A percentile compares a stretch with the other conserved stretches of the same genome.
Conservation (phyloP, 2,888 invertebrate species). For the Esperia sulphurella region DNA sequence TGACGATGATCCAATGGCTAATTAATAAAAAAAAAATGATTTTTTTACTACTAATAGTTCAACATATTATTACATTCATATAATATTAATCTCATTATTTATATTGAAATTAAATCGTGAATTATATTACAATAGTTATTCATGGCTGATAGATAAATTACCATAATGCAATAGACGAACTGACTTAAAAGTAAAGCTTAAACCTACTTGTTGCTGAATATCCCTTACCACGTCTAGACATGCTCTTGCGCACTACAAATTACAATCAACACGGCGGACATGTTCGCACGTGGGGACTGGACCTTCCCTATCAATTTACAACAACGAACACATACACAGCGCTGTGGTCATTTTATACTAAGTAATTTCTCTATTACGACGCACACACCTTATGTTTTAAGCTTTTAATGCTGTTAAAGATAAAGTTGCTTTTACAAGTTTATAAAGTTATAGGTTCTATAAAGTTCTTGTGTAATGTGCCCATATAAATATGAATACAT, state of each 20-base stretch:
- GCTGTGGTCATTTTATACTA: slow-evolving; percentile 60
- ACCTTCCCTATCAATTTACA: slow-evolving; percentile 69
- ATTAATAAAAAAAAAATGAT: too few relatives aligned
- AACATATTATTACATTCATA: too few relatives aligned
- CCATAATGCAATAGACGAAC: too few relatives aligned
- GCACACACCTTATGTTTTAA: slow-evolving; percentile 25
- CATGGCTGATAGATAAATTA: too few relatives aligned
- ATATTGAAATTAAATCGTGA: too few relatives aligned
- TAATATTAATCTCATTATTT: too few relatives aligned
- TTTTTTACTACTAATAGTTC: too few relatives aligned
- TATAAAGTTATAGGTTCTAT: too few relatives aligned
- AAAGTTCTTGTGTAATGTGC: too few relatives aligned
- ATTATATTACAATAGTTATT: too few relatives aligned
- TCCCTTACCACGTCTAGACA: slow-evolving; percentile 34
- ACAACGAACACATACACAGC: slow-evolving; percentile 35
- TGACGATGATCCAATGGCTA: too few relatives aligned
- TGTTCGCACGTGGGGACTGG: slow-evolving; percentile 70
- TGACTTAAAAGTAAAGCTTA: neutral
- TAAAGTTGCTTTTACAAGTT: neutral
- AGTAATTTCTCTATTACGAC: slow-evolving; percentile 75
- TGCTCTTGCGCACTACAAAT: slow-evolving; percentile 73
- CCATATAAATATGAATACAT: too few relatives aligned
- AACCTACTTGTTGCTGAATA: slow-evolving; percentile 42
- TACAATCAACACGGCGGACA: slow-evolving; percentile 74
- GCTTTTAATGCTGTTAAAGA: neutral